Evolutionary conservation across 2,113 vertebrate species (phyloP).

Genomic region (Brienomyrus brachyistius): DNA sequence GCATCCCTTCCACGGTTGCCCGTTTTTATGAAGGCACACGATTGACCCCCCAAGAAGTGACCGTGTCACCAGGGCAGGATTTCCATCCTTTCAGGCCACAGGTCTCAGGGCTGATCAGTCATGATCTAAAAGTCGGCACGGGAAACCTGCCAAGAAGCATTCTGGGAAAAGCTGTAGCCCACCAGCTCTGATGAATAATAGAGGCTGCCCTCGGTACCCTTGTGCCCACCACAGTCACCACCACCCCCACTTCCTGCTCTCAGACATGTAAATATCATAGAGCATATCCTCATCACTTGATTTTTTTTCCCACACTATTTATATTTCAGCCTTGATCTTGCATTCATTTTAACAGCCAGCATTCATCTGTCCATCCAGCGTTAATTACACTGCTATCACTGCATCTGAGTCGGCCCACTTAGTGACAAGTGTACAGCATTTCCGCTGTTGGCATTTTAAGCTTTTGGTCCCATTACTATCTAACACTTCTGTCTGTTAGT

Average conservation of each 20-base stretch:
- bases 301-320: not conserved
- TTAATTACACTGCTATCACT: not conserved
- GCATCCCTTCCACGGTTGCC: not conserved
- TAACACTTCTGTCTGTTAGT: not conserved
- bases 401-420: not conserved
- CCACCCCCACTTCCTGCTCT: not conserved
- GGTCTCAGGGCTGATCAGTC: slow-evolving; percentile 35
- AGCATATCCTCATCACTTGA: not conserved
- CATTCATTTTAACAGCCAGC: not conserved
- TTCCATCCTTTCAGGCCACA: not conserved
- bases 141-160: slow-evolving; percentile 28
- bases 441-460: not conserved
- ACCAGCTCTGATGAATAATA: slow-evolving; percentile 49
- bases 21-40: not conserved
- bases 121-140: slow-evolving; percentile 27
- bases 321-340: not conserved
- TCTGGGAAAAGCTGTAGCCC: slow-evolving; percentile 24
- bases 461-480: not conserved
- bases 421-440: not conserved
- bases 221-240: not conserved
- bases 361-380: not conserved
- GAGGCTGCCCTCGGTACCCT: slow-evolving; percentile 38
- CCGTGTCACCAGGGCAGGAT: not conserved
- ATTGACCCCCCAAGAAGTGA: not conserved
- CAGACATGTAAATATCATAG: not conserved